Base-by-base conservation (phyloP, 2,888 invertebrate species). In the Apoda limacodes region DNA sequence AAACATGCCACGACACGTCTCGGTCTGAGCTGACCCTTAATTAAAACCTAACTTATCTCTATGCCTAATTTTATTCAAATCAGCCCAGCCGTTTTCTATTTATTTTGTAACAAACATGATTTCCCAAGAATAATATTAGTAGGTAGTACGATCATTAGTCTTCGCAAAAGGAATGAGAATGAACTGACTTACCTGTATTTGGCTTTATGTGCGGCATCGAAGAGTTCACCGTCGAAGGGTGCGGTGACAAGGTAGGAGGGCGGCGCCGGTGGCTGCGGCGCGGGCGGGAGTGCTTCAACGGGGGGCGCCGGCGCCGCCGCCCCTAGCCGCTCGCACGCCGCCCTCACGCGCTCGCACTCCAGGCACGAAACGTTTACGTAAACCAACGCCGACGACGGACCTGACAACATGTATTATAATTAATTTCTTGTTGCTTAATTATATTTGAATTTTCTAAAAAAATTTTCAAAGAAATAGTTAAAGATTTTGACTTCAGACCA, bases 151-250 rank as follows among this genome's bases (percentile, higher is more conserved):
- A 10, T n/a, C 6, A 22, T 13, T 13, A 14, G 4, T 9, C 11
- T 9, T 25, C 13, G 9, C 5, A n/a, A 7, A 7, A n/a, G 9
- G 9, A 5, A n/a, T n/a, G n/a, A n/a, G n/a, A n/a, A 25, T 20
- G 10, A 39, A 30, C 31, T 25, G 6, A 40, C 51, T 46, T 25
- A 78, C 78, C 78, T 76, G 61, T 76, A 76, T 59, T 76, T 80
- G 30, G 78, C 76, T 60, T 69, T 74, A 60, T 85, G 85, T 39
- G 92, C 83, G 41, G 81, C 82, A 52, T 88, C 85, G 67, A 86
- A 92, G 39, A 87, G 81, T 37, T 86, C 83, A 29, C 89, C 89
- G 41, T 88, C 87, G 64, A 93, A 93, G 43, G 85, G 85, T 28
- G 88, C 83, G 42, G 92, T 70, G 53, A 93, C 85, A 71, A 90